Base-by-base conservation (phyloP, 2,797 vertebrate species). In the Pteronotus mesoamericanus region DNA sequence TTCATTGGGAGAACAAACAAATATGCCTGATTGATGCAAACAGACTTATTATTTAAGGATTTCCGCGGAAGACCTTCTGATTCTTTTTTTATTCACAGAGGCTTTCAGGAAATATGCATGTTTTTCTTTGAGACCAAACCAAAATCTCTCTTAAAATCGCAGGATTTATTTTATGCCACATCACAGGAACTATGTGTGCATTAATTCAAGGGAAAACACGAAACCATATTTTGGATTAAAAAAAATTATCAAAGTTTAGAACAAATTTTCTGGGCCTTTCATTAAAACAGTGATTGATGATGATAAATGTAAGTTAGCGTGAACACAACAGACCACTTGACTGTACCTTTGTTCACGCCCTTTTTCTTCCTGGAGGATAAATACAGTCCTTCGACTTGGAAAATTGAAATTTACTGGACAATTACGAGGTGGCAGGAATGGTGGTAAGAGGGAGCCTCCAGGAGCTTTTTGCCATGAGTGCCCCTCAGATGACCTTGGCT, bases 201-300 rank as follows among this genome's bases (percentile, higher is more conserved):
- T 59, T 34, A 66, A 94, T 53, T n/a, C 66, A 80, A 19, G 51
- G 7, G 29, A 69, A 66, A 85, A 59, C 19, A 71, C 64, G 91
- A 29, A 22, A 79, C 71, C 16, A 59, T 4, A 4, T 78, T 90
- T 83, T 29, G 79, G 57, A 39, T 95, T 22, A 59, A 84, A 91
- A 79, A 89, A 57, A 75, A 44, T 51, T n/a, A 88, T n/a, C 77
- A 48, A 71, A 94, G 74, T 88, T 79, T 86, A 39, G 90, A 77
- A 94, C 84, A 66, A 46, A 88, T 90, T 96, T 95, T 90, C 89
- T 92, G 88, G 94, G 93, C 53, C 66, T 86, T 75, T 87, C 74
- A 86, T 94, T 89, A 92, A 89, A 90, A 84, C 3, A 0, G 3
- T 77, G 59, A 82, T 78, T 71, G 86, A 71, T 59, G 86, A 71